A percentile compares a stretch with the other conserved stretches of the same genome.
Evolutionary conservation across 1,140 invertebrate genomes (phyloP).

Genomic region (Polyergus mexicanus): DNA sequence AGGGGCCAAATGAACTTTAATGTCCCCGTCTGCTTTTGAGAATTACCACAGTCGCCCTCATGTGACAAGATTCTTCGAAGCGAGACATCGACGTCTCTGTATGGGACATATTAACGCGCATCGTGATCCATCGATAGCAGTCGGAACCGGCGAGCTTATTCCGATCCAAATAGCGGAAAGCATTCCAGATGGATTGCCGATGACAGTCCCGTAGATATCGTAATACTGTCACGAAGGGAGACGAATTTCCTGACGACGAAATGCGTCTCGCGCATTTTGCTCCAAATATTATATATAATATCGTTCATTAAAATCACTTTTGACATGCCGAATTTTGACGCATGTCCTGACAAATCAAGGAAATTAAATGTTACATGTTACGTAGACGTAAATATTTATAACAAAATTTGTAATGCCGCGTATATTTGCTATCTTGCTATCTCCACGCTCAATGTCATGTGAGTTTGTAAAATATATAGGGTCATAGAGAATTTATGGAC

Average conservation of each 20-base stretch:
- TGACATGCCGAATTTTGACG: slow-evolving; percentile 9
- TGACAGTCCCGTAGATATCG: slow-evolving; percentile 41
- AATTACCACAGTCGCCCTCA: slow-evolving; percentile 17
- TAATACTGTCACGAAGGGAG: not conserved
- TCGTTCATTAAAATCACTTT: slow-evolving; percentile 19
- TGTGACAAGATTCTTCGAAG: not conserved
- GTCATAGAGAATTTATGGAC: slow-evolving; percentile 3
- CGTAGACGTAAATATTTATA: not conserved
- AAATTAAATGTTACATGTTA: slow-evolving; percentile 9
- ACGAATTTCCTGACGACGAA: not conserved
- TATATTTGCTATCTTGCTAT: not conserved
- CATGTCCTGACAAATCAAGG: not conserved
- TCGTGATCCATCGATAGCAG: not conserved
- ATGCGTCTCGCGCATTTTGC: not conserved
- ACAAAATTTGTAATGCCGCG: not conserved
- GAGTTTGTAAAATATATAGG: slow-evolving; percentile 18
- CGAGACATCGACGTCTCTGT: not conserved
- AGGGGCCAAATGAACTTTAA: not conserved
- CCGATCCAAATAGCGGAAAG: slow-evolving; percentile 24
- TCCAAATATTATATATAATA: not conserved
- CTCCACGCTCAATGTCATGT: not conserved
- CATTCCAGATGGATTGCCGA: slow-evolving; percentile 49
- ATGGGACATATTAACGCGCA: slow-evolving; percentile 12
- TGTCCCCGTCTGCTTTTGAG: slow-evolving; percentile 9
- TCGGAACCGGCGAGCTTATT: slow-evolving; percentile 20